Evolutionary conservation across 2,797 vertebrate genomes (phyloP).

Genomic region (Acanthiza pusilla): DNA sequence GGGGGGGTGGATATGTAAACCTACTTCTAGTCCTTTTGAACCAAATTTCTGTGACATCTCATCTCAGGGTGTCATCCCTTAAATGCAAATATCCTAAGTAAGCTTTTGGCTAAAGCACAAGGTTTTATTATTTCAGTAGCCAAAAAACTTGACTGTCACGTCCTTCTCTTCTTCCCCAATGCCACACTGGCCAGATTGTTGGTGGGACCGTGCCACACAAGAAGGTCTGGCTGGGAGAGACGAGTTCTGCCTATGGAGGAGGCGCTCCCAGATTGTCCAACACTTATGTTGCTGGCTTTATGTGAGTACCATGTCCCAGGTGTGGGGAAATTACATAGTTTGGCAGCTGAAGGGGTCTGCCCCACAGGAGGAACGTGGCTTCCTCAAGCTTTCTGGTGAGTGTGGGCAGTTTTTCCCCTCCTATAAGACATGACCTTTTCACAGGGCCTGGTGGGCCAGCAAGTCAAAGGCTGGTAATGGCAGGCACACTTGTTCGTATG

Average conservation of each 20-base stretch:
- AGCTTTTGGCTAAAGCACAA: not conserved
- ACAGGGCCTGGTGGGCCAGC: not conserved
- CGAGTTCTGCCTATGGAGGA: constrained; percentile 90
- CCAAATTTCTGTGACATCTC: not conserved
- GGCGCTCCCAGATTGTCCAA: constrained; percentile 86
- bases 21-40: not conserved
- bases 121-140: not conserved
- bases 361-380: fast-evolving
- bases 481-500: not conserved
- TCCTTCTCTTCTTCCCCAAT: not conserved
- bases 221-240: constrained; percentile 92
- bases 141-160: not conserved
- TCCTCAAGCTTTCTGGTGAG: not conserved
- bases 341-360: not conserved
- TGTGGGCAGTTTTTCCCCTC: fast-evolving
- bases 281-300: constrained; percentile 89
- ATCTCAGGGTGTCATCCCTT: not conserved
- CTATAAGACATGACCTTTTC: not conserved
- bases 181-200: constrained; percentile 56
- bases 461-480: not conserved
- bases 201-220: constrained; percentile 72
- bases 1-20: not conserved
- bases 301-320: constrained; percentile 73
- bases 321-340: not conserved
- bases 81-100: fast-evolving